Evolutionary conservation across 2,888 invertebrate species (phyloP).

Genomic region (Drosophila macrothrix): DNA sequence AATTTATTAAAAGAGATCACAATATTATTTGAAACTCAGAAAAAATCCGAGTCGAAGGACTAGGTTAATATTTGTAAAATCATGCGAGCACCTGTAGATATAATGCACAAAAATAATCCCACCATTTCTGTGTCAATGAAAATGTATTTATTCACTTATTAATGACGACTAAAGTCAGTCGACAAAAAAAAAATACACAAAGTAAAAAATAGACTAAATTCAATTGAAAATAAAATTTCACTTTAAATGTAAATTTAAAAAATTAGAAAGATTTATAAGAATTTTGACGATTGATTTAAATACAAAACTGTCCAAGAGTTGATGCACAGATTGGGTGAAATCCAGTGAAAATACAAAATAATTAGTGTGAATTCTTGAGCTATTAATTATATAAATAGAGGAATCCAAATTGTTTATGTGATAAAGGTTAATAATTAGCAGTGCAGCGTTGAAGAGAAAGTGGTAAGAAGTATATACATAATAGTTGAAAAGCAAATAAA

Average conservation of each 20-base stretch:
- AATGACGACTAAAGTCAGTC: not conserved
- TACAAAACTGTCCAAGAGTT: not conserved
- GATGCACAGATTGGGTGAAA: accelerated
- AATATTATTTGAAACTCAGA: not conserved
- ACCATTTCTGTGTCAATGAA: not conserved
- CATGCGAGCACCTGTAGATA: too few relatives aligned
- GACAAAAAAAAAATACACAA: not conserved
- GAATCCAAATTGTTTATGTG: not conserved
- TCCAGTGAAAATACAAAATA: not conserved
- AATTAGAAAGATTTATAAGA: not conserved
- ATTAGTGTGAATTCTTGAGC: too few relatives aligned
- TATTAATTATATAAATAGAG: too few relatives aligned
- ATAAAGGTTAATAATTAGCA: not conserved
- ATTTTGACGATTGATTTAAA: too few relatives aligned
- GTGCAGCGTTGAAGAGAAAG: not conserved
- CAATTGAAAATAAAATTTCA: not conserved
- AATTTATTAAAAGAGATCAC: not conserved
- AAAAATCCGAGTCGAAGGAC: not conserved
- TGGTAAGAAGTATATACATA: not conserved
- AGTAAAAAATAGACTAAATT: not conserved
- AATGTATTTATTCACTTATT: not conserved
- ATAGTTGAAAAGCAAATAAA: not conserved
- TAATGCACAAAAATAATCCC: not conserved
- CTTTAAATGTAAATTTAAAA: not conserved
- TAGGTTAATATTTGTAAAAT: too few relatives aligned